Evolutionary conservation across 2,797 vertebrate genomes (phyloP).

Genomic region (Crenuchus spilurus): DNA sequence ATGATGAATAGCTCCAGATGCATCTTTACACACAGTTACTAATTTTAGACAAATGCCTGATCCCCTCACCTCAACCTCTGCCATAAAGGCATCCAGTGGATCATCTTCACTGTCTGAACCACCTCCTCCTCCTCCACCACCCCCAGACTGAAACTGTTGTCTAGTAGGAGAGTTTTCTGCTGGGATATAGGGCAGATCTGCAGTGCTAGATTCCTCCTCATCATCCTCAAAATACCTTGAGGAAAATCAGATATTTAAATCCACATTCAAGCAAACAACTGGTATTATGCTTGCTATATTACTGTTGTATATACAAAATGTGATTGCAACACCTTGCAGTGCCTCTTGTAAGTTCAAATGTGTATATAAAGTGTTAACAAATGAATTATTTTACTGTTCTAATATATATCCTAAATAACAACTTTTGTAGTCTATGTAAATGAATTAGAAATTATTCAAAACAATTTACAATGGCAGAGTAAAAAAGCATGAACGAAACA

Average conservation of each 20-base stretch:
- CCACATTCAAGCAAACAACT: background rate
- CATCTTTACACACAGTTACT: no score
- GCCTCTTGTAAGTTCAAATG: no score
- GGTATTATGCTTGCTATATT: background rate
- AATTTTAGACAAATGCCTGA: no score
- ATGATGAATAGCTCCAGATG: no score
- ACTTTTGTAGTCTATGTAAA: no score
- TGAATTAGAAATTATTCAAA: no score
- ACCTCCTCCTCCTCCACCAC: conserved; percentile 79
- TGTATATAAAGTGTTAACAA: no score
- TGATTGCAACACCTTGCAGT: no score
- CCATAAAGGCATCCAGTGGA: conserved; percentile 97
- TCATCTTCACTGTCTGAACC: conserved; percentile 98
- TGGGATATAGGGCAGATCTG: conserved; percentile 95
- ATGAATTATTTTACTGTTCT: no score
- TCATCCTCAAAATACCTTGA: conserved; percentile 98
- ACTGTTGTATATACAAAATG: no score
- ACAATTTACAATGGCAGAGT: no score
- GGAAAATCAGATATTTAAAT: background rate
- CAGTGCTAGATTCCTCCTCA: conserved; percentile 91
- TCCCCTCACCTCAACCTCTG: conserved; percentile 92
- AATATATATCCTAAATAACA: no score
- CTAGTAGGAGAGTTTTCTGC: conserved; percentile 98
- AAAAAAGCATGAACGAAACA: background rate
- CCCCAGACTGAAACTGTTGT: conserved; percentile 88